Percentiles rank a stretch among this genome's conserved stretches.
These are phyloP conservation scores for Cerastoderma edule DNA, from an alignment of 2,888 invertebrate species.

Conservation along the genomic window DNA sequence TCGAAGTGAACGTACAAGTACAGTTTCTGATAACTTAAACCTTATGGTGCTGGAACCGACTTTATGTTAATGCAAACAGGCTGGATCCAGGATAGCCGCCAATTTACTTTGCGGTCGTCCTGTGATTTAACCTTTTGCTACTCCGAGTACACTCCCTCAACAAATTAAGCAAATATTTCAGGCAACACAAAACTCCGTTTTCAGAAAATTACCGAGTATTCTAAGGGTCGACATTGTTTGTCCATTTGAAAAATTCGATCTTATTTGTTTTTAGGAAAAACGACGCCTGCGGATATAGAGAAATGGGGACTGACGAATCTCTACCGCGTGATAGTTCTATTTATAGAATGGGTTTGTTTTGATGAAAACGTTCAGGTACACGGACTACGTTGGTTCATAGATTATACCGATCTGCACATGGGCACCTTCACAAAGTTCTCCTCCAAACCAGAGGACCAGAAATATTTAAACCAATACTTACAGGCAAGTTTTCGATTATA, in stretches of 20 bases:
- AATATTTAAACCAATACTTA: background rate
- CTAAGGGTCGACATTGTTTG: background rate
- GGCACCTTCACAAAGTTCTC: slow-evolving; percentile 2
- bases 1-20: no score
- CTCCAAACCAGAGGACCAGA: slow-evolving; percentile 15
- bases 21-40: no score
- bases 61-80: no score
- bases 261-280: background rate
- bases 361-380: slow-evolving; percentile 17
- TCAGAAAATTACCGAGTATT: background rate
- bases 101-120: slow-evolving; percentile 40
- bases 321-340: slow-evolving; percentile 9
- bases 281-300: background rate
- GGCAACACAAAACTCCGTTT: background rate
- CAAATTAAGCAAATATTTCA: background rate
- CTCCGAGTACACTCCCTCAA: background rate
- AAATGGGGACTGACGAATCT: background rate
- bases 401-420: background rate
- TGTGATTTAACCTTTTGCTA: background rate
- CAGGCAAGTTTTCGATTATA: background rate
- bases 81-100: no score
- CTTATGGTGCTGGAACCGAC: no score
- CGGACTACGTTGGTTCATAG: background rate
- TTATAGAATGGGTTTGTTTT: slow-evolving; percentile 10
- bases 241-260: background rate